Conservation (phyloP, 2,888 invertebrate species). For the Oxystoma pomonae region DNA sequence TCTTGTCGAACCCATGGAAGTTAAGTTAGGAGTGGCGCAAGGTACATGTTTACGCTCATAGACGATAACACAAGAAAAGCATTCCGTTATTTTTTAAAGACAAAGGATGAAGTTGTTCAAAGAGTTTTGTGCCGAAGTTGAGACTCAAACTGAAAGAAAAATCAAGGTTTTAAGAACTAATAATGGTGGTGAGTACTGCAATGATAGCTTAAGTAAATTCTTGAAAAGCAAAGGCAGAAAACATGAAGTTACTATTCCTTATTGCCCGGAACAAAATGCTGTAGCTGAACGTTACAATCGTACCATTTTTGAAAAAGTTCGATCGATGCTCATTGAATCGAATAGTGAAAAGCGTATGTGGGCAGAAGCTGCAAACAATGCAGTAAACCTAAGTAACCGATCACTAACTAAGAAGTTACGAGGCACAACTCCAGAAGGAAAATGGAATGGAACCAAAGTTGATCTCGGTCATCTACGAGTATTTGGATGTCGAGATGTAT, state of each 20-base stretch:
- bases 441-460: no score
- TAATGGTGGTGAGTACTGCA: conserved; percentile 17
- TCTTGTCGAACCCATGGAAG: no score
- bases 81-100: conserved; percentile 20
- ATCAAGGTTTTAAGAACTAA: conserved; percentile 14
- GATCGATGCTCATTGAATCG: background rate
- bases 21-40: conserved; percentile 16
- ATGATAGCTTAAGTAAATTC: conserved; percentile 4
- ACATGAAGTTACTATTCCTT: conserved; percentile 4
- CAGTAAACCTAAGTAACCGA: background rate
- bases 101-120: conserved; percentile 19
- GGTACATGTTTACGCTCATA: conserved; percentile 16
- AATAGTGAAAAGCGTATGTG: background rate
- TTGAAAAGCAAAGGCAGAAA: conserved; percentile 11
- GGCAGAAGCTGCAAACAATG: no score
- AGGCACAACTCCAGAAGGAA: no score
- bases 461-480: no score
- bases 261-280: background rate
- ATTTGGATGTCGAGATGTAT: conserved; percentile 20
- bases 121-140: conserved; percentile 12
- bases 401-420: background rate
- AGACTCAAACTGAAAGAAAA: conserved; percentile 15
- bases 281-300: background rate
- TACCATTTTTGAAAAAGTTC: no score
- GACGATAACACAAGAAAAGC: conserved; percentile 20